These are phyloP conservation scores for Drosophila chauvacae DNA, from an alignment of 1,140 invertebrate species.

Conservation along the genomic window DNA sequence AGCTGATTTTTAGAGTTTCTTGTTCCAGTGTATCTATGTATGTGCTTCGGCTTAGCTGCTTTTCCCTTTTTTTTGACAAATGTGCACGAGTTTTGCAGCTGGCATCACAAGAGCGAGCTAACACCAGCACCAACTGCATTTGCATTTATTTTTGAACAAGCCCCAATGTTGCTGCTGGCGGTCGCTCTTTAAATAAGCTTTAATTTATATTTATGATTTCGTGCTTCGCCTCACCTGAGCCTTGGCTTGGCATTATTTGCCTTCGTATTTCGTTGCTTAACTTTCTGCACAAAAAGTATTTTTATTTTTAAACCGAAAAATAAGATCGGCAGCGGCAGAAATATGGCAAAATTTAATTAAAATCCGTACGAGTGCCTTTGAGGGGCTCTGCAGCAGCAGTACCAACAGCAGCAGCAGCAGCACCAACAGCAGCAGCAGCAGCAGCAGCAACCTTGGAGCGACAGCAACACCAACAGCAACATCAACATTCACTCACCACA, in stretches of 20 bases:
- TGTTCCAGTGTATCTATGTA: neutral
- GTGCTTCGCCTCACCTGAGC: slow-evolving; percentile 27
- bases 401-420: slow-evolving; percentile 30
- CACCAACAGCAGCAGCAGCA: slow-evolving; percentile 28
- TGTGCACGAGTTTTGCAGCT: slow-evolving; percentile 39
- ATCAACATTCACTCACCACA: slow-evolving; percentile 66
- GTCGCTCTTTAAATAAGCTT: slow-evolving; percentile 62
- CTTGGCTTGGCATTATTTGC: slow-evolving; percentile 29
- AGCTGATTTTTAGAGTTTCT: neutral
- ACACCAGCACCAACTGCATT: slow-evolving; percentile 31
- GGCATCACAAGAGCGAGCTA: slow-evolving; percentile 19
- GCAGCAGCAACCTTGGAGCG: slow-evolving; percentile 68
- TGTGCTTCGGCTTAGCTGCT: slow-evolving; percentile 40
- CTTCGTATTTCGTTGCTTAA: slow-evolving; percentile 53
- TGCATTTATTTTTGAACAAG: slow-evolving; percentile 46
- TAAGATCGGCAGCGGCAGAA: slow-evolving; percentile 37
- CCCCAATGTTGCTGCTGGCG: slow-evolving; percentile 8
- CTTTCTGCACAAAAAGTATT: slow-evolving; percentile 48
- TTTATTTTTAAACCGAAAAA: slow-evolving; percentile 65
- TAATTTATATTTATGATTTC: slow-evolving; percentile 71
- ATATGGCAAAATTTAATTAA: slow-evolving; percentile 79
- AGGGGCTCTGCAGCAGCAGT: slow-evolving; percentile 45
- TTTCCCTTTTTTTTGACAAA: slow-evolving; percentile 62
- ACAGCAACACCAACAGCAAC: slow-evolving; percentile 42
- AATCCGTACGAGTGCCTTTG: slow-evolving; percentile 64